Evolutionary conservation across 1,140 invertebrate species (phyloP), one percentile per base, ranked within the genome.

Genomic region (Euwallacea fornicatus): DNA sequence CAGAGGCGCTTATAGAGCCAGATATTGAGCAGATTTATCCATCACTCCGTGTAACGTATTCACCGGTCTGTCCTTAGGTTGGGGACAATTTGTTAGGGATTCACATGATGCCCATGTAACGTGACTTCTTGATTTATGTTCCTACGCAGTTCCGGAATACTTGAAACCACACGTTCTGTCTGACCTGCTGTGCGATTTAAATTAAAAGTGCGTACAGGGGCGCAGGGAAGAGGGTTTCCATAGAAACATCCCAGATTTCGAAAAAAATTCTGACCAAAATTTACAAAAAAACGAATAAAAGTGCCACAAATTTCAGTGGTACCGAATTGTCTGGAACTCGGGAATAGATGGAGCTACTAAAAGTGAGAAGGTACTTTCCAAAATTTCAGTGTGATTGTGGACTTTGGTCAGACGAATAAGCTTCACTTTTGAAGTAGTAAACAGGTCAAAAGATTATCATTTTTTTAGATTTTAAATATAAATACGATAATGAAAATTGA

Each of bases 151-250:
- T 11, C 13, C 9, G 46, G 46, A 10, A 13, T 0, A 10, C 13
- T 50, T 13, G 9, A 50, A 50, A 50, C 46, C 46, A 50, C 46
- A 50, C 46, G 46, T 50, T 13, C 46, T 50, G 46, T 50, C 46
- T 50, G 46, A 11, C 46, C 46, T 50, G 46, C 46, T 50, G 46
- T 50, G 9, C 13, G 46, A 50, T 50, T 11, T 50, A 50, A 13
- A 50, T 50, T 50, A 50, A 50, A 50, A 33, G 4, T 33, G 21
- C 21, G 46, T 50, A 10, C 46, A 50, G 46, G 9, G 6, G 9
- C 46, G 46, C 6, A 50, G 9, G 9, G 46, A 11, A 50, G 9
- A 50, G 13, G 9, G 2, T 50, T 6, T 50, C 2, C 46, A 10
- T 50, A 11, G 46, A 50, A 0, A 10, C 46, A 2, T 2, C 0